Base-by-base conservation (phyloP, 2,888 invertebrate species). In the Escarpia spicata region DNA sequence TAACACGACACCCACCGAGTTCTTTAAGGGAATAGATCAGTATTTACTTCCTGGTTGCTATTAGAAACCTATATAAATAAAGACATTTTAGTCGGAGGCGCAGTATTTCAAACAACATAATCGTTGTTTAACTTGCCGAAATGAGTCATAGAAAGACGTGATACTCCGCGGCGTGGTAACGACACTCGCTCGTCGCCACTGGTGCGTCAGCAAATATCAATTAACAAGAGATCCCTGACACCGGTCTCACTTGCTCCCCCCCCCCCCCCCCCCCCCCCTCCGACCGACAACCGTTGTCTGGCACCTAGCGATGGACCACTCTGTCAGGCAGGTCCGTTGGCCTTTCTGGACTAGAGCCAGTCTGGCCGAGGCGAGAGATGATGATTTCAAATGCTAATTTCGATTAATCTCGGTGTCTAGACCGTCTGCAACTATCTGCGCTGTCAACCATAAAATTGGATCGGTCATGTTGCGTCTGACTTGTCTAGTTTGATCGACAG, bases 331-430 rank as follows among this genome's bases (percentile, higher is more conserved):
- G 3, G 75, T 26, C n/a, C 19, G 19, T n/a, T 75, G 75, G 75
- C 75, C 75, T 75, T 75, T 75, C 75, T 75, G 75, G 75, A 75
- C 75, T 75, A 26, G n/a, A 75, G n/a, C n/a, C 75, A 3, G 75
- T 75, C 75, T n/a, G 75, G 75, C n/a, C 75, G 75, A 75, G 26
- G 75, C 75, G 75, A 75, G 19, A 75, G 75, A 75, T 75, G 75
- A 75, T 75, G 75, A 75, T n/a, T n/a, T 75, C n/a, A 75, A 75
- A 75, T 75, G 75, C 75, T 75, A 75, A 75, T 75, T 15, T 75
- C 75, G 75, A 75, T 75, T 75, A 75, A 75, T 75, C 75, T 75
- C 75, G 75, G 19, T 75, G 75, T 75, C 75, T 75, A 26, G 26
- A 15, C 75, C 6, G 75, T 26, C 75, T 26, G n/a, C n/a, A n/a